A percentile compares a stretch with the other conserved stretches of the same genome.
Evolutionary conservation across 2,797 vertebrate genomes (phyloP).

Genomic region (Pantherophis vulpinus): DNA sequence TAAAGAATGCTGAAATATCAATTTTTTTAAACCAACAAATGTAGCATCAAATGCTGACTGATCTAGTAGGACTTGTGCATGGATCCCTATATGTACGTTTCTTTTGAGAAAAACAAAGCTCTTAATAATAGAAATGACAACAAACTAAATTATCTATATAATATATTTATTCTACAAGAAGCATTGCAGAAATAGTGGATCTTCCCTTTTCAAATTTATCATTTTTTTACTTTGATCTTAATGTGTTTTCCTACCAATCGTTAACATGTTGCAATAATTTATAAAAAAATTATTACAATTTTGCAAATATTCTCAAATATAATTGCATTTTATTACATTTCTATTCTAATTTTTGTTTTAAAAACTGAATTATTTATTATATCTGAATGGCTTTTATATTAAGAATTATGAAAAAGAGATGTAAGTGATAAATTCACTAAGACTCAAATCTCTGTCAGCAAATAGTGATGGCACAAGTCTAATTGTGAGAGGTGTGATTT

Average conservation of each 20-base stretch:
- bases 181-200: not conserved
- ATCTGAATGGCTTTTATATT: not conserved
- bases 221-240: not conserved
- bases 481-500: not conserved
- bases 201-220: conserved; percentile 4
- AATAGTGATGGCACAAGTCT: not conserved
- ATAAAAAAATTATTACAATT: not conserved
- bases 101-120: not conserved
- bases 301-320: not conserved
- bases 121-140: not conserved
- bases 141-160: not conserved
- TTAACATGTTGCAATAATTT: not conserved
- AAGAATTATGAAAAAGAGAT: not conserved
- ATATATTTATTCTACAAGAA: not conserved
- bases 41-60: not conserved
- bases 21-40: not conserved
- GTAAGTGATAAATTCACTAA: not conserved
- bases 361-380: not conserved
- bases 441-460: not conserved
- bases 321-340: not conserved
- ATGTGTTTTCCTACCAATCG: rapidly evolving
- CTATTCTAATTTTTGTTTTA: not conserved
- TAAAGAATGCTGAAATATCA: not conserved
- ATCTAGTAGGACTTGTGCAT: not conserved
- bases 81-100: not conserved